Conservation (phyloP, 2,888 invertebrate genomes). For the Sialis lutaria region DNA sequence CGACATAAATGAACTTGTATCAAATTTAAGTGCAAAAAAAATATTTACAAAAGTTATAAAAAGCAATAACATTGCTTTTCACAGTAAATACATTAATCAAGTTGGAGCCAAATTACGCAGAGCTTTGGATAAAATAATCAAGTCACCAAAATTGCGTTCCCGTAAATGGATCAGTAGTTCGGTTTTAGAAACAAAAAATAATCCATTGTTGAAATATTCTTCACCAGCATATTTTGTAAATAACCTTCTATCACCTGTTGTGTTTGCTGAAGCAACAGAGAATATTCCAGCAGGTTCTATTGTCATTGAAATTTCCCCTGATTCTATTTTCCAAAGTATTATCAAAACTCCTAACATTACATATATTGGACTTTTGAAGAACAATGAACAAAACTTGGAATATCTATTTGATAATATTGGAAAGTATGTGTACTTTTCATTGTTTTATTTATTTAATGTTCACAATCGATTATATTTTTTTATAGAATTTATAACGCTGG, state of each 20-base stretch:
- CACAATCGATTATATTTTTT: slow-evolving; percentile 13
- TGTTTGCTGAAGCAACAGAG: slow-evolving; percentile 68
- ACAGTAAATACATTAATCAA: slow-evolving; percentile 63
- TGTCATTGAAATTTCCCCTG: slow-evolving; percentile 77
- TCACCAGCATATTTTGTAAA: slow-evolving; percentile 82
- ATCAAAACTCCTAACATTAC: slow-evolving; percentile 45
- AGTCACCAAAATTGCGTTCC: slow-evolving; percentile 51
- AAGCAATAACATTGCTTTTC: slow-evolving; percentile 70
- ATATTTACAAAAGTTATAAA: slow-evolving; percentile 63
- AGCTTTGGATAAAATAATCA: slow-evolving; percentile 55
- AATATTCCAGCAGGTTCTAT: slow-evolving; percentile 67
- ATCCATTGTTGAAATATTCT: slow-evolving; percentile 47
- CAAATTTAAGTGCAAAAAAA: slow-evolving; percentile 42
- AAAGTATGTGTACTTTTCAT: neutral
- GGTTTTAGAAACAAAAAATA: slow-evolving; percentile 63
- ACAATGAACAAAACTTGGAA: slow-evolving; percentile 51
- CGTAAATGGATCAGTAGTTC: slow-evolving; percentile 75
- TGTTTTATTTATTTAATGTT: neutral
- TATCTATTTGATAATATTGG: slow-evolving; percentile 19
- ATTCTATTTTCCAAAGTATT: slow-evolving; percentile 76
- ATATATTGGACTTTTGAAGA: slow-evolving; percentile 25
- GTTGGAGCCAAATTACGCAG: slow-evolving; percentile 57
- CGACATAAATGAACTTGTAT: slow-evolving; percentile 41
- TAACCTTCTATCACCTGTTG: slow-evolving; percentile 74
- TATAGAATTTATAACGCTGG: slow-evolving; percentile 61